phyloP scores from a whole-genome alignment of 2,888 invertebrate species.

The Agonopterix alstromeriana region DNA sequence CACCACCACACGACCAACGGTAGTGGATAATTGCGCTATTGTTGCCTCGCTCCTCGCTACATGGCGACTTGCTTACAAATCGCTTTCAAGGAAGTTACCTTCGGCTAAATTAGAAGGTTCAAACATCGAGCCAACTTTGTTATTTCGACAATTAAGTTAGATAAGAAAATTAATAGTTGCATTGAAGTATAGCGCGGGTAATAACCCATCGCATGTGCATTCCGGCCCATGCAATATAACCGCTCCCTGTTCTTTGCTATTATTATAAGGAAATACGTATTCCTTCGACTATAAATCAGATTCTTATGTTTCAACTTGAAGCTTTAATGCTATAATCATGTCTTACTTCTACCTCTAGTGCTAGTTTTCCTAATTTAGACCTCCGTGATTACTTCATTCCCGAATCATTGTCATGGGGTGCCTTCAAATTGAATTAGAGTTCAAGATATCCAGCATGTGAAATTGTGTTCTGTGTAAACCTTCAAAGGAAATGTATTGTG shows the following conservation, averaged over 20 bases:
- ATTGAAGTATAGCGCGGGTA: slow-evolving; percentile 23
- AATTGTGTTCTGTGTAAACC: too few species aligned
- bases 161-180: slow-evolving; percentile 57
- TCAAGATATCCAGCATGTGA: too few species aligned
- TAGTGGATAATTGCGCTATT: slow-evolving; percentile 70
- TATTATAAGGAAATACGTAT: slow-evolving; percentile 20
- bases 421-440: too few species aligned
- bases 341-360: not conserved
- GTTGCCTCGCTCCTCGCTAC: slow-evolving; percentile 48
- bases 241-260: slow-evolving; percentile 24
- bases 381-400: too few species aligned
- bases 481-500: too few species aligned
- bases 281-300: not conserved
- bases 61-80: slow-evolving; percentile 44
- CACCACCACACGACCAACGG: slow-evolving; percentile 54
- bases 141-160: slow-evolving; percentile 58
- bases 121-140: slow-evolving; percentile 44
- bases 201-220: slow-evolving; percentile 37
- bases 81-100: slow-evolving; percentile 48
- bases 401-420: too few species aligned
- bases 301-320: not conserved
- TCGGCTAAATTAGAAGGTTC: slow-evolving; percentile 55
- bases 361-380: too few species aligned
- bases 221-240: slow-evolving; percentile 26
- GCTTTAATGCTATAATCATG: not conserved